Evolutionary conservation across 2,888 invertebrate species (phyloP).

Genomic region (Drosophila kanekoi): DNA sequence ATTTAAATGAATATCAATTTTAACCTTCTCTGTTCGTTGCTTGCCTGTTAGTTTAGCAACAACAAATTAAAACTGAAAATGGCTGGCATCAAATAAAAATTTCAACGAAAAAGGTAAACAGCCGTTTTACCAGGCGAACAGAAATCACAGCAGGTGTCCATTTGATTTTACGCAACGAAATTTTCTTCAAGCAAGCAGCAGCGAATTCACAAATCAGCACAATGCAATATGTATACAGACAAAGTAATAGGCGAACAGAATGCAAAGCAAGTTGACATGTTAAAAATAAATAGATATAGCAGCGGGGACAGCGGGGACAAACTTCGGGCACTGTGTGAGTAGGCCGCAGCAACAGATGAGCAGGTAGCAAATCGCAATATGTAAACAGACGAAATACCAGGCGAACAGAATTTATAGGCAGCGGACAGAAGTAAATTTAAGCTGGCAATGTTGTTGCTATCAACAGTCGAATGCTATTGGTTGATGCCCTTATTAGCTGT

Average conservation of each 20-base stretch:
- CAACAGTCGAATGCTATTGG: too few species aligned
- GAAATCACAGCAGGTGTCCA: not conserved
- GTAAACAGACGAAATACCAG: conserved; percentile 14
- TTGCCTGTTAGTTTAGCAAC: not conserved
- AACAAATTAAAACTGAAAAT: too few species aligned
- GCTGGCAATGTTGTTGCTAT: too few species aligned
- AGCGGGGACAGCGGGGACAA: not conserved
- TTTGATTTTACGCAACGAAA: not conserved
- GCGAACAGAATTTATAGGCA: conserved; percentile 1
- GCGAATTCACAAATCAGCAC: conserved; percentile 5
- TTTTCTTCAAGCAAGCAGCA: not conserved
- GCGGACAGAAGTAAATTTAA: not conserved
- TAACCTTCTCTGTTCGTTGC: not conserved
- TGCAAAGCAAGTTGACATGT: conserved; percentile 2
- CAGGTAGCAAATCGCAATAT: conserved; percentile 15
- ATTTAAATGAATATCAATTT: not conserved
- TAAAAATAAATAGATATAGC: not conserved
- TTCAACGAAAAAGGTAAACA: conserved; percentile 14
- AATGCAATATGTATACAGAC: conserved; percentile 18
- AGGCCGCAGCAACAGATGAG: not conserved
- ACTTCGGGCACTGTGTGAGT: not conserved
- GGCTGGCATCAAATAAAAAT: not conserved
- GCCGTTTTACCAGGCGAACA: conserved; percentile 14
- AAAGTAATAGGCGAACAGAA: conserved; percentile 19
- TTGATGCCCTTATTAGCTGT: too few species aligned